A percentile compares a stretch with the other conserved stretches of the same genome.
These are phyloP conservation scores for Drosophila sp. DNA, from an alignment of 1,140 invertebrate species.

Conservation along the genomic window DNA sequence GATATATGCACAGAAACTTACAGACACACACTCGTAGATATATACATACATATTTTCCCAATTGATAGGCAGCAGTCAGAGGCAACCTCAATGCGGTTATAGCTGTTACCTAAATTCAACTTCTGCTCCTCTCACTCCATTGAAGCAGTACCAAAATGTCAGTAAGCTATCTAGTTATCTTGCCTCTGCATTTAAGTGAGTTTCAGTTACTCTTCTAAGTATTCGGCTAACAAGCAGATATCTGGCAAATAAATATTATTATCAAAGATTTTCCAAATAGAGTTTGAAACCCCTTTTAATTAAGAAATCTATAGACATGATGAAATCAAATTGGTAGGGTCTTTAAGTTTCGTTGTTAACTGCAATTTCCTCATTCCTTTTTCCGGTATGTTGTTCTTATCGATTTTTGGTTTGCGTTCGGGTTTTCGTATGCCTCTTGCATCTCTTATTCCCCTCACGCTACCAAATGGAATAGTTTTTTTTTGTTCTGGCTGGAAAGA, in stretches of 20 bases:
- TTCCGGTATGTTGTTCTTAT: slow-evolving; percentile 65
- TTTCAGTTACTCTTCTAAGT: slow-evolving; percentile 1
- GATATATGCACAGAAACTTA: slow-evolving; percentile 33
- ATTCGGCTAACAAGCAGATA: no score
- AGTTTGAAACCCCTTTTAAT: background rate
- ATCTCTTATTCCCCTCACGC: background rate
- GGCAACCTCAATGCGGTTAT: slow-evolving; percentile 53
- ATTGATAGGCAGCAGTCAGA: slow-evolving; percentile 51
- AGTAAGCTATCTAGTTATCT: slow-evolving; percentile 4
- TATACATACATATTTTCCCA: slow-evolving; percentile 49
- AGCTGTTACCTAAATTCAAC: slow-evolving; percentile 18
- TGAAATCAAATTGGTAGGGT: slow-evolving; percentile 7
- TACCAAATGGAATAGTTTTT: slow-evolving; percentile 34
- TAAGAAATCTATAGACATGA: background rate
- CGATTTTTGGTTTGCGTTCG: slow-evolving; percentile 66
- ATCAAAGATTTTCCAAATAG: background rate
- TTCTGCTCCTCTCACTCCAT: background rate
- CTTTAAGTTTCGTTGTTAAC: slow-evolving; percentile 6
- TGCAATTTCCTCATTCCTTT: slow-evolving; percentile 27
- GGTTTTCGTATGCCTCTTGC: slow-evolving; percentile 38
- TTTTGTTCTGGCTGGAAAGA: slow-evolving; percentile 32
- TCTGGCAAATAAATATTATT: background rate
- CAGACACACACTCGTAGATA: background rate
- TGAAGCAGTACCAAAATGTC: slow-evolving; percentile 46
- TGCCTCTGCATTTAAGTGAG: background rate